phyloP scores from a whole-genome alignment of 2,888 invertebrate genomes.

The Choristoneura rosaceana region DNA sequence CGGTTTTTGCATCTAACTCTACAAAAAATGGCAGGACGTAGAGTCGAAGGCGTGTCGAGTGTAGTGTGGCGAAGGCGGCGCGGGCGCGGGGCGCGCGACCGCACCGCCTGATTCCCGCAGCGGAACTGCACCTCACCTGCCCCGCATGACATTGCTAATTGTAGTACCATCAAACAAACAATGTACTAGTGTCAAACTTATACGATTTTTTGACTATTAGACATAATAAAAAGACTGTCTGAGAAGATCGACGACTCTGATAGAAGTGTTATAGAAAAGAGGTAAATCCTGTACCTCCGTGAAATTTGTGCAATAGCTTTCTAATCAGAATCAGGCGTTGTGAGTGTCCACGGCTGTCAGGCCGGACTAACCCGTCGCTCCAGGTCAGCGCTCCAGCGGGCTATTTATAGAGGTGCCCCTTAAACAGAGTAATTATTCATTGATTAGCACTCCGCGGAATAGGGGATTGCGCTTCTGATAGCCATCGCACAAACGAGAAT shows the following conservation, averaged over 20 bases:
- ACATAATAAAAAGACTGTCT: not conserved
- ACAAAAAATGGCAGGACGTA: conserved; percentile 79
- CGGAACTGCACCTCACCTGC: conserved; percentile 17
- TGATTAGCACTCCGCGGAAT: conserved; percentile 85
- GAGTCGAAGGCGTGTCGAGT: conserved; percentile 76
- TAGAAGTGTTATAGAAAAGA: not conserved
- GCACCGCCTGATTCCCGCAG: conserved; percentile 30
- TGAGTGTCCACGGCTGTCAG: conserved; percentile 81
- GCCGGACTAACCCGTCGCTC: conserved; percentile 85
- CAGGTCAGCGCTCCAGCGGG: conserved; percentile 85
- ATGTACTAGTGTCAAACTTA: not conserved
- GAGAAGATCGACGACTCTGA: not conserved
- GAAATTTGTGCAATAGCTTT: conserved; percentile 34
- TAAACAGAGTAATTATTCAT: conserved; percentile 86
- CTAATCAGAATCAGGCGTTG: conserved; percentile 53
- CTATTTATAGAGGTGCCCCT: conserved; percentile 86
- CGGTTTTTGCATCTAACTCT: conserved; percentile 72
- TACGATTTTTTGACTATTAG: not conserved
- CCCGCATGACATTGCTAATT: not conserved
- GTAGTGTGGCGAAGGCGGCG: conserved; percentile 55
- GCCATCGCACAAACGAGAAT: conserved; percentile 83
- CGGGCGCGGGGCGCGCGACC: conserved; percentile 45
- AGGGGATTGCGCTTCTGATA: conserved; percentile 85
- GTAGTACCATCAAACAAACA: not conserved
- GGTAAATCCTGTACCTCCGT: not conserved